phyloP scores from a whole-genome alignment of 2,888 invertebrate species.

The Parnassius smintheus region DNA sequence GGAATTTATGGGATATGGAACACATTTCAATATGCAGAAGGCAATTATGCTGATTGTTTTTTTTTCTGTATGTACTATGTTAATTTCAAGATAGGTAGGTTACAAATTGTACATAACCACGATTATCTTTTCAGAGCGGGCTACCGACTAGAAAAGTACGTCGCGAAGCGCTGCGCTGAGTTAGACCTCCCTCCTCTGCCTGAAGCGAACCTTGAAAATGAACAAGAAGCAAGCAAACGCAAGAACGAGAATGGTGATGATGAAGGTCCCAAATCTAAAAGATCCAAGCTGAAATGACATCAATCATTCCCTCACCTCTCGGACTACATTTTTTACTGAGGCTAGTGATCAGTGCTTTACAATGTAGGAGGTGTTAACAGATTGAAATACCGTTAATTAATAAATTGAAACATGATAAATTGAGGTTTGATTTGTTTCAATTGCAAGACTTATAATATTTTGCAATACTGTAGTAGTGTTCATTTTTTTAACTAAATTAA shows the following conservation, averaged over 20 bases:
- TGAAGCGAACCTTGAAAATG: conserved; percentile 53
- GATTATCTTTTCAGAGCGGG: conserved; percentile 83
- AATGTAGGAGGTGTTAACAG: background rate
- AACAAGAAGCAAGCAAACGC: conserved; percentile 35
- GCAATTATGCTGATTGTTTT: too few species aligned
- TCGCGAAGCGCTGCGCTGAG: conserved; percentile 86
- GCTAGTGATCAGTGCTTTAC: conserved; percentile 3
- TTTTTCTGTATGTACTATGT: too few species aligned
- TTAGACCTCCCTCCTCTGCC: conserved; percentile 79
- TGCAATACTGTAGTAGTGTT: background rate
- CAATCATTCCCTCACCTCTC: conserved; percentile 37
- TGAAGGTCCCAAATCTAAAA: conserved; percentile 46
- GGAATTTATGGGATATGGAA: too few species aligned
- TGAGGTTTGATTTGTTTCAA: background rate
- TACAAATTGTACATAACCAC: too few species aligned
- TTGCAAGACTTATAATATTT: background rate
- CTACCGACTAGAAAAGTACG: conserved; percentile 84
- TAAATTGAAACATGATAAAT: background rate
- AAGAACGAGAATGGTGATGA: conserved; percentile 36
- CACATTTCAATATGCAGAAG: too few species aligned
- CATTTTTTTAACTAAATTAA: too few species aligned
- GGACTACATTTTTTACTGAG: conserved; percentile 56
- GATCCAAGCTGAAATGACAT: conserved; percentile 58
- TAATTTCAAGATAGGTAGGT: too few species aligned
- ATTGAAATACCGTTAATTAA: background rate